Evolutionary conservation across 1,140 invertebrate species (phyloP).

Genomic region (Drosophila ogumai): DNA sequence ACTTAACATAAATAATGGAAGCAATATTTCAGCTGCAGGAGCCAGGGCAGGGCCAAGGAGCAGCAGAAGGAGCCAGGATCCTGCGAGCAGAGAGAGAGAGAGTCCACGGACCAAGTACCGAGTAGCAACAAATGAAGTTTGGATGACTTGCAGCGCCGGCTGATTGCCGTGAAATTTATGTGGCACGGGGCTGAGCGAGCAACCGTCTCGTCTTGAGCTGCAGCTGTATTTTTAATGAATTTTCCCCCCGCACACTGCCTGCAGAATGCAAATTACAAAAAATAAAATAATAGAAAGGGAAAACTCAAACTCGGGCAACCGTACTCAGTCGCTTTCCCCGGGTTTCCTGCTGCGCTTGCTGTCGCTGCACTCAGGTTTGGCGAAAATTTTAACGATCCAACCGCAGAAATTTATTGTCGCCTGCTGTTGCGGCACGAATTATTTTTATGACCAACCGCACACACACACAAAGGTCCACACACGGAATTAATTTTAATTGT

Average conservation of each 20-base stretch:
- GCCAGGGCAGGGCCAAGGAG: constrained; percentile 10
- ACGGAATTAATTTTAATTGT: constrained; percentile 29
- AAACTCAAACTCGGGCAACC: not conserved
- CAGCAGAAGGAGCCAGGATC: constrained; percentile 14
- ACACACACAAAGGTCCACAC: constrained; percentile 19
- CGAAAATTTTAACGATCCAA: constrained; percentile 53
- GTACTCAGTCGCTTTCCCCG: constrained; percentile 16
- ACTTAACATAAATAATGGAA: constrained; percentile 80
- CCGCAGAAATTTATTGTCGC: constrained; percentile 48
- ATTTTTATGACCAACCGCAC: constrained; percentile 33
- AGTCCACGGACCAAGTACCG: constrained; percentile 16
- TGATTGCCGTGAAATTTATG: constrained; percentile 82
- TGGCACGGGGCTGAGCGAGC: constrained; percentile 45
- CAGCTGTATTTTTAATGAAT: constrained; percentile 70
- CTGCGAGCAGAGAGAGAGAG: constrained; percentile 1
- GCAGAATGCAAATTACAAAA: constrained; percentile 61
- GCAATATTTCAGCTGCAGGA: constrained; percentile 72
- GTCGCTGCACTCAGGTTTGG: constrained; percentile 34
- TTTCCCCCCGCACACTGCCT: constrained; percentile 20
- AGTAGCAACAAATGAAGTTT: constrained; percentile 79
- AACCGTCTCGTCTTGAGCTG: constrained; percentile 26
- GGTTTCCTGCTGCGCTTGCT: not conserved
- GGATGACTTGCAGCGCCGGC: constrained; percentile 76
- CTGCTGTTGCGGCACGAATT: constrained; percentile 36
- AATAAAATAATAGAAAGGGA: not conserved